A percentile compares a stretch with the other conserved stretches of the same genome.
Evolutionary conservation across 2,888 invertebrate genomes (phyloP).

Genomic region (Lampropteryx suffumata): DNA sequence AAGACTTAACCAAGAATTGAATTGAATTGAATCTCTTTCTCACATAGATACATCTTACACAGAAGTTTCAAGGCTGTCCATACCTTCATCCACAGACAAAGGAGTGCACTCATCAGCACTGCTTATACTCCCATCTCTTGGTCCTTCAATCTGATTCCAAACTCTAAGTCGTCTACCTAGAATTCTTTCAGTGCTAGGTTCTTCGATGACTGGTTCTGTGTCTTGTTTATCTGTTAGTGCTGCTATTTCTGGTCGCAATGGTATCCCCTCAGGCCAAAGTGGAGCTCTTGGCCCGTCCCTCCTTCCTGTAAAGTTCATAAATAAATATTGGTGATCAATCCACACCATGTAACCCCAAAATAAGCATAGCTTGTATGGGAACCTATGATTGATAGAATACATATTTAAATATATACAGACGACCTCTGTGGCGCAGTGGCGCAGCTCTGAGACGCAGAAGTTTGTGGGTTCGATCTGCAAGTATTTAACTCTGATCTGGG

Average conservation of each 20-base stretch:
- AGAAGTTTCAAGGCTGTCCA: constrained; percentile 33
- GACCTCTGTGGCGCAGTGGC: no score
- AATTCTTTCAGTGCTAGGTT: background rate
- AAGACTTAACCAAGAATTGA: no score
- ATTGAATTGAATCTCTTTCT: no score
- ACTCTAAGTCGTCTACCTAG: background rate
- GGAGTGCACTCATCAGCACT: constrained; percentile 26
- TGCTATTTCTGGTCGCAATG: constrained; percentile 13
- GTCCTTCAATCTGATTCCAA: background rate
- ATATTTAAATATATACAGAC: no score
- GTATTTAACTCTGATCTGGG: no score
- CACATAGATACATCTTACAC: constrained; percentile 13
- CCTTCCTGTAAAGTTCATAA: constrained; percentile 3
- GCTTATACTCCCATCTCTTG: constrained; percentile 5
- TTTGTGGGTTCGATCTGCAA: no score
- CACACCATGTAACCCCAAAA: no score
- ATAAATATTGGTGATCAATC: no score
- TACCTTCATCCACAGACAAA: constrained; percentile 22
- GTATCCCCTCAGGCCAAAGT: constrained; percentile 24
- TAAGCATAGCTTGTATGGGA: no score
- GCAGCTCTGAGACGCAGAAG: no score
- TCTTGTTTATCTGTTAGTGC: constrained; percentile 1
- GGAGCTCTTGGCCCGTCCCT: constrained; percentile 19
- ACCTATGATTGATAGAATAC: no score
- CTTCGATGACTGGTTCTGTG: background rate